Evolutionary conservation across 2,888 invertebrate species (phyloP).

Genomic region (Eumacrocentrus americanus): DNA sequence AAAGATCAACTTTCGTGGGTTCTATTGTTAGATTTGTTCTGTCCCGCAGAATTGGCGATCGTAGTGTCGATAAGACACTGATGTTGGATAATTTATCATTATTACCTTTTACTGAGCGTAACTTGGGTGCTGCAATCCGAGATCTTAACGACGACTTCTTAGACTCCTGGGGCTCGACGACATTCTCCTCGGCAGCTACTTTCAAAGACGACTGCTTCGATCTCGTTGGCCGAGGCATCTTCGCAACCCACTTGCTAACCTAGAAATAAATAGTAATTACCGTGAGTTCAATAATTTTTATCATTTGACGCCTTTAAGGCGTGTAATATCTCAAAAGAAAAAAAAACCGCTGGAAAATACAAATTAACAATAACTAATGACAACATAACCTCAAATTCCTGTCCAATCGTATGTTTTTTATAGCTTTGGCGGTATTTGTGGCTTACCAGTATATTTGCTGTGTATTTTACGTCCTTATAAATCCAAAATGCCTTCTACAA

Average conservation of each 20-base stretch:
- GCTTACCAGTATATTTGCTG: background rate
- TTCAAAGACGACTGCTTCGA: constrained; percentile 13
- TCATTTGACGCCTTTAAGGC: too few species aligned
- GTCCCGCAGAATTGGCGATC: constrained; percentile 36
- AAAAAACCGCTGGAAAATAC: background rate
- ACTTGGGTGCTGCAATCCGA: background rate
- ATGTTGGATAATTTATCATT: constrained; percentile 1
- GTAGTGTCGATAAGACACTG: constrained; percentile 14
- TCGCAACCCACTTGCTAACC: background rate
- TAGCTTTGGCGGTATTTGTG: background rate
- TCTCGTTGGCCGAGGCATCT: constrained; percentile 32
- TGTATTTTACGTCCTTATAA: background rate
- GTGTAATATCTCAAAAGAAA: too few species aligned
- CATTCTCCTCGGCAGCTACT: constrained; percentile 16
- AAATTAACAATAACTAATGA: background rate
- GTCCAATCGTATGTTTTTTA: background rate
- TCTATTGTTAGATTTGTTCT: constrained; percentile 36
- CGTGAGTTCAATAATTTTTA: too few species aligned
- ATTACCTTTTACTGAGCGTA: constrained; percentile 30
- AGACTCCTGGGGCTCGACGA: background rate
- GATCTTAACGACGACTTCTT: background rate
- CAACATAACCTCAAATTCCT: constrained; percentile 9
- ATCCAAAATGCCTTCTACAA: background rate
- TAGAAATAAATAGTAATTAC: background rate
- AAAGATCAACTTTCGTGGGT: constrained; percentile 34